phyloP scores from a whole-genome alignment of 2,888 invertebrate genomes.

The Koerneria pararmatus region DNA sequence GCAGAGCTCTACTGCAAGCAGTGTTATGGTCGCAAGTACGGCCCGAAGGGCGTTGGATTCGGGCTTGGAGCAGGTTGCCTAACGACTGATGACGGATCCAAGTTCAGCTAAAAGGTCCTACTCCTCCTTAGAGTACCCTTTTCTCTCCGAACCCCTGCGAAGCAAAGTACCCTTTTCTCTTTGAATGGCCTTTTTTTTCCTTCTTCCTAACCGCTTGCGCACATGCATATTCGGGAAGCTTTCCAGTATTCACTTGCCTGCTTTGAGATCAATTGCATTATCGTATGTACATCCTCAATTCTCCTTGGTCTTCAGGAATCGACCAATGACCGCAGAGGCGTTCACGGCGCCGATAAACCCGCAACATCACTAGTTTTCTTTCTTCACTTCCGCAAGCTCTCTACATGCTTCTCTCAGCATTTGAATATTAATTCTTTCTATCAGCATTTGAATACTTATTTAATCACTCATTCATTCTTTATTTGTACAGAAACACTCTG shows the following conservation, averaged over 20 bases:
- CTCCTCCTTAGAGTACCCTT: constrained; percentile 1
- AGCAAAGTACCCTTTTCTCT: background rate
- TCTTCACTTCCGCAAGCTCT: constrained; percentile 12
- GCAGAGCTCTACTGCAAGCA: constrained; percentile 86
- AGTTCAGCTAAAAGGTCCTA: constrained; percentile 68
- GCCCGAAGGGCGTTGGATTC: constrained; percentile 92
- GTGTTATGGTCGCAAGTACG: constrained; percentile 95
- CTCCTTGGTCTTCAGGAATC: constrained; percentile 48
- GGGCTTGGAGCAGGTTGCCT: constrained; percentile 95
- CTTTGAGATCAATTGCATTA: background rate
- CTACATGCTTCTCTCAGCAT: constrained; percentile 8
- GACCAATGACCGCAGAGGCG: constrained; percentile 59
- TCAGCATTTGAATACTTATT: background rate
- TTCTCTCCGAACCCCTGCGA: background rate
- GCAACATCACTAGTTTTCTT: constrained; percentile 34
- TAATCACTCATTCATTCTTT: constrained; percentile 6
- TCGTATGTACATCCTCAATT: constrained; percentile 1
- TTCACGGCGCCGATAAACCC: constrained; percentile 59
- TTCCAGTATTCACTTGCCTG: background rate
- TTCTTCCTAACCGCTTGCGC: background rate
- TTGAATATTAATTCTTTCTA: background rate
- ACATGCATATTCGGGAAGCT: background rate
- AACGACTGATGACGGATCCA: constrained; percentile 89
- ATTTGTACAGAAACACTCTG: too few relatives aligned
- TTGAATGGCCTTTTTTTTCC: background rate